These are phyloP conservation scores for Neodontobutis hainanensis DNA, from an alignment of 2,113 vertebrate genomes.

Conservation along the genomic window DNA sequence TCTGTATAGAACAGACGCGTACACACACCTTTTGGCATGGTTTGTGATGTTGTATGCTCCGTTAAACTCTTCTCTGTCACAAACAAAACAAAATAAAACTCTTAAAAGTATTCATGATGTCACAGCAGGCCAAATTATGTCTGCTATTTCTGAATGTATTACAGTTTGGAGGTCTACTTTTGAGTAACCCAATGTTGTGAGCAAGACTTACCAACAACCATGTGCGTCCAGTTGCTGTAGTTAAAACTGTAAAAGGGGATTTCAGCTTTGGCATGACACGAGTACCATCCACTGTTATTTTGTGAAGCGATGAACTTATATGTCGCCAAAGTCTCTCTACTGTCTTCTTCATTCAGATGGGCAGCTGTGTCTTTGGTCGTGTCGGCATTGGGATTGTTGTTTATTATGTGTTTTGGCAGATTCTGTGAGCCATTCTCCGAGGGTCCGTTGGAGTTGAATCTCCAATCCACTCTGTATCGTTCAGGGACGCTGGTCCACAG, in stretches of 20 bases:
- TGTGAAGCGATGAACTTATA: neutral
- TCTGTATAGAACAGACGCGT: neutral
- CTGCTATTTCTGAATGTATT: neutral
- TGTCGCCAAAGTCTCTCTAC: accelerated
- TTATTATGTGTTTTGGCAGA: too few species aligned
- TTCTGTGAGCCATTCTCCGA: accelerated
- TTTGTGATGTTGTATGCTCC: slow-evolving; percentile 28
- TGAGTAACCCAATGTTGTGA: neutral
- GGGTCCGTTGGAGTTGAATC: neutral
- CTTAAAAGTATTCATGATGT: slow-evolving; percentile 23
- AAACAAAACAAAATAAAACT: slow-evolving; percentile 37
- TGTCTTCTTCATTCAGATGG: too few species aligned
- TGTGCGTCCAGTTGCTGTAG: accelerated
- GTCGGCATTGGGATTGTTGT: accelerated
- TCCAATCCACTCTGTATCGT: slow-evolving; percentile 27
- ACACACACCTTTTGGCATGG: slow-evolving; percentile 51
- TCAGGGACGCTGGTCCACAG: accelerated
- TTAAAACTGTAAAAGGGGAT: neutral
- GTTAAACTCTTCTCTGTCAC: slow-evolving; percentile 34
- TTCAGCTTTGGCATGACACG: slow-evolving; percentile 17
- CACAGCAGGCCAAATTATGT: slow-evolving; percentile 4
- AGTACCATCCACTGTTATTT: slow-evolving; percentile 50
- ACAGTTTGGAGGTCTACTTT: too few species aligned
- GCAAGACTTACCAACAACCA: slow-evolving; percentile 67
- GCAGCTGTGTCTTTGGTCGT: too few species aligned